These are phyloP conservation scores for Siniperca knerii DNA, from an alignment of 2,113 vertebrate species.

Conservation along the genomic window DNA sequence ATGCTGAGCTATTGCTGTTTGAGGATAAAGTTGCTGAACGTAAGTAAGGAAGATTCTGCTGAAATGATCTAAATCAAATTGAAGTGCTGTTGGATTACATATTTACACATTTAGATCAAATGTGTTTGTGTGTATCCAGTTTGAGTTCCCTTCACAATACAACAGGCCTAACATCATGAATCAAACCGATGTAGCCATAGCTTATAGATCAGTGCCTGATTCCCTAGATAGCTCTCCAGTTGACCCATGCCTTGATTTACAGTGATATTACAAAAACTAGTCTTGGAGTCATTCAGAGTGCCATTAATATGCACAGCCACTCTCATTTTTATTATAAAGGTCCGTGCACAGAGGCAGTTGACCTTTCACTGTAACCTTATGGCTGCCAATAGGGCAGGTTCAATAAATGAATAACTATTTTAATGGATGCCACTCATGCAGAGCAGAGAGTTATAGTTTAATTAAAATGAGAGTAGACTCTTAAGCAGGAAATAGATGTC, in stretches of 20 bases:
- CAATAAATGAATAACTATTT: conserved; percentile 61
- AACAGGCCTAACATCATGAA: not conserved
- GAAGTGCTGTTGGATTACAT: not conserved
- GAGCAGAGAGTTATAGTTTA: conserved; percentile 62
- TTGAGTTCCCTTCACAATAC: not conserved
- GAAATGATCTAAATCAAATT: not conserved
- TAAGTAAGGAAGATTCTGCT: not conserved
- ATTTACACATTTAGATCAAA: not conserved
- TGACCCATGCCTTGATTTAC: conserved; percentile 23
- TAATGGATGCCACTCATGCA: conserved; percentile 54
- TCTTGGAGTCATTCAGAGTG: not conserved
- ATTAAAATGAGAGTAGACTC: conserved; percentile 49
- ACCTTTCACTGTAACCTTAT: conserved; percentile 68
- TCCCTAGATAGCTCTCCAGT: not conserved
- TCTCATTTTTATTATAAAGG: conserved; percentile 12
- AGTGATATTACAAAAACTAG: not conserved
- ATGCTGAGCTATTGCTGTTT: not conserved
- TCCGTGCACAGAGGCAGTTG: conserved; percentile 30
- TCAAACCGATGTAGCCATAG: not conserved
- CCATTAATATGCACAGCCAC: conserved; percentile 12
- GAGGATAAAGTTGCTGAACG: not conserved
- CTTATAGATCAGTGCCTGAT: conserved; percentile 26
- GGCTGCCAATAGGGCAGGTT: conserved; percentile 5
- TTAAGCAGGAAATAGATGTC: not conserved
- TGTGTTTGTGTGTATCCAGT: not conserved